Evolutionary conservation across 1,140 invertebrate genomes (phyloP).

Genomic region (Caenorhabditis inopinata): DNA sequence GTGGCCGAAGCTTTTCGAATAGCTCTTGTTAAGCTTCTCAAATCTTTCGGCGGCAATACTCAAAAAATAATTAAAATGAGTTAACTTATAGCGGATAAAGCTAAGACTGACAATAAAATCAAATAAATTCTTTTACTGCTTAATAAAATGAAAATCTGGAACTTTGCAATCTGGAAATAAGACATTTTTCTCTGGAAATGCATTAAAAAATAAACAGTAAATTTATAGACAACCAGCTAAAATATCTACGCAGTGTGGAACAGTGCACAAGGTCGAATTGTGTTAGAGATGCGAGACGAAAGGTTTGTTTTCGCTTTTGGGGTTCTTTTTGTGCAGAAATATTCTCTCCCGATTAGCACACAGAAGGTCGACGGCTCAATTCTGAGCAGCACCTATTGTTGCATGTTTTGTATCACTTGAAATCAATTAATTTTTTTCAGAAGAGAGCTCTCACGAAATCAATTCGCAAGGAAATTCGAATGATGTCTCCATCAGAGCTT

Average conservation of each 20-base stretch:
- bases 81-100: no score
- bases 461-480: conserved; percentile 63
- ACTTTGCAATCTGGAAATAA: no score
- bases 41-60: no score
- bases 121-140: no score
- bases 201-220: background rate
- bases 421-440: conserved; percentile 24
- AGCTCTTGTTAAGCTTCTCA: no score
- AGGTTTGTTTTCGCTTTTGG: background rate
- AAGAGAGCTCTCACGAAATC: conserved; percentile 38
- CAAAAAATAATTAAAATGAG: no score
- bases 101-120: no score
- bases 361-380: background rate
- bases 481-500: conserved; percentile 59
- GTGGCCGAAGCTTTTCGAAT: no score
- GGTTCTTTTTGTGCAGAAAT: background rate
- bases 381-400: background rate
- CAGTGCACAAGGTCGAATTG: conserved; percentile 42
- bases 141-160: no score
- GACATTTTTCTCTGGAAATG: no score
- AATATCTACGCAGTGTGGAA: conserved; percentile 30
- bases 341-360: background rate
- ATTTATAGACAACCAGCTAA: conserved; percentile 40
- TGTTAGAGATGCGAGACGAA: conserved; percentile 25
- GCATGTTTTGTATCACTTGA: background rate